Percentiles rank a stretch among this genome's conserved stretches.
Conservation (phyloP, 2,113 vertebrate species). For the Halichoerus grypus region DNA sequence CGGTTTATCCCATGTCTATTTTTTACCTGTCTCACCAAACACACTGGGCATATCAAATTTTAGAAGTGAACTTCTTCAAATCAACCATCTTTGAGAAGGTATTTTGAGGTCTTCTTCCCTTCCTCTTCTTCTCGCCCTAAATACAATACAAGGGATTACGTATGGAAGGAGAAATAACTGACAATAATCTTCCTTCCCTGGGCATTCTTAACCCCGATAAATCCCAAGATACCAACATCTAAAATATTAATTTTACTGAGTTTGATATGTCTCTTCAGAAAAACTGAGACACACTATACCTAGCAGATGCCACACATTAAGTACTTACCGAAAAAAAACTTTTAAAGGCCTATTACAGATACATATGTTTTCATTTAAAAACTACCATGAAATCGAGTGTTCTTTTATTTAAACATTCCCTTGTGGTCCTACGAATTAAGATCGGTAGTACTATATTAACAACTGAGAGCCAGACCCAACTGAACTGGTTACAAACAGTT, state of each 20-base stretch:
- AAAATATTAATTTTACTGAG: constrained; percentile 1
- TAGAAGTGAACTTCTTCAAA: constrained; percentile 21
- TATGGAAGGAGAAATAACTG: neutral
- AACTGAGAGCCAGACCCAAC: constrained; percentile 18
- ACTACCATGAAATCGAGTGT: constrained; percentile 78
- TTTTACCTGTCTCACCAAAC: constrained; percentile 20
- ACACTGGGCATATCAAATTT: neutral
- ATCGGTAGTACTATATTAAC: constrained; percentile 74
- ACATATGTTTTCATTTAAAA: constrained; percentile 84
- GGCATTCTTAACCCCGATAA: neutral
- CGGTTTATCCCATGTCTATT: neutral
- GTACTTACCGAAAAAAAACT: constrained; percentile 57
- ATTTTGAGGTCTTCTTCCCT: neutral
- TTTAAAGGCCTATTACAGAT: constrained; percentile 80
- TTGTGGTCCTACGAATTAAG: constrained; percentile 79
- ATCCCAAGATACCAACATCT: neutral
- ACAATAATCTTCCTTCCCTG: neutral
- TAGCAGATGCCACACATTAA: constrained; percentile 78
- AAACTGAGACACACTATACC: constrained; percentile 45
- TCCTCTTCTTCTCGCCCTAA: neutral
- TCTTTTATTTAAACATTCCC: constrained; percentile 83
- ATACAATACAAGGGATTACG: neutral
- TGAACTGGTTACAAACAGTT: constrained; percentile 66
- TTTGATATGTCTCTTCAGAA: neutral
- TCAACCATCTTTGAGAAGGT: constrained; percentile 1